Conservation (phyloP, 2,113 vertebrate species). For the Megaptera novaeangliae region DNA sequence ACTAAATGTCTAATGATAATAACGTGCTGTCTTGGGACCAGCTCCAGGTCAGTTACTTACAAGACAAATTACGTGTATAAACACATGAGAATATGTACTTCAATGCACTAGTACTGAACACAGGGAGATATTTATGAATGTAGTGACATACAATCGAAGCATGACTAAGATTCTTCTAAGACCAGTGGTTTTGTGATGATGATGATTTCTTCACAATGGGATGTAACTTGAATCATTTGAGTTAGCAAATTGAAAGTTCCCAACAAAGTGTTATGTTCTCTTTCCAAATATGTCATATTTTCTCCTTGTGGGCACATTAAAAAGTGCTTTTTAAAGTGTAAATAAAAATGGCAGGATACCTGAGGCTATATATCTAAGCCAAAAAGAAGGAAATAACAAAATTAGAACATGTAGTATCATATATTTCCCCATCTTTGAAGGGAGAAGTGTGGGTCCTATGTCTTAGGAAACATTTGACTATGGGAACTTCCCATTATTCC, state of each 20-base stretch:
- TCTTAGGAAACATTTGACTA: background rate
- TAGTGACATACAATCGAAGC: background rate
- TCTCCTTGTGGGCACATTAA: background rate
- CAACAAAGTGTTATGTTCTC: background rate
- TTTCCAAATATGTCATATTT: background rate
- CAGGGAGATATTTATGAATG: background rate
- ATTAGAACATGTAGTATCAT: background rate
- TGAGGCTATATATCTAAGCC: background rate
- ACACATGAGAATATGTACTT: background rate
- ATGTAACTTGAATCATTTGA: background rate
- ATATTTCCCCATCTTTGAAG: background rate
- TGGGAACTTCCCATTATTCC: background rate
- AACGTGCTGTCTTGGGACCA: background rate
- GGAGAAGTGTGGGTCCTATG: background rate
- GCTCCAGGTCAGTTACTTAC: background rate
- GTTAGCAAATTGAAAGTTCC: slow-evolving; percentile 9
- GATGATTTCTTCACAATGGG: background rate
- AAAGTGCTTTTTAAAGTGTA: background rate
- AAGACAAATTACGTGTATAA: background rate
- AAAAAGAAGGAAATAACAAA: background rate
- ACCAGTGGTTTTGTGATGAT: slow-evolving; percentile 3
- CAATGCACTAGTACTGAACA: background rate
- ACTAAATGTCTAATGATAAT: background rate
- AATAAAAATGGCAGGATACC: background rate
- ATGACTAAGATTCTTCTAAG: background rate